Evolutionary conservation across 2,797 vertebrate genomes (phyloP).

Genomic region (Buphagus erythrorhynchus): DNA sequence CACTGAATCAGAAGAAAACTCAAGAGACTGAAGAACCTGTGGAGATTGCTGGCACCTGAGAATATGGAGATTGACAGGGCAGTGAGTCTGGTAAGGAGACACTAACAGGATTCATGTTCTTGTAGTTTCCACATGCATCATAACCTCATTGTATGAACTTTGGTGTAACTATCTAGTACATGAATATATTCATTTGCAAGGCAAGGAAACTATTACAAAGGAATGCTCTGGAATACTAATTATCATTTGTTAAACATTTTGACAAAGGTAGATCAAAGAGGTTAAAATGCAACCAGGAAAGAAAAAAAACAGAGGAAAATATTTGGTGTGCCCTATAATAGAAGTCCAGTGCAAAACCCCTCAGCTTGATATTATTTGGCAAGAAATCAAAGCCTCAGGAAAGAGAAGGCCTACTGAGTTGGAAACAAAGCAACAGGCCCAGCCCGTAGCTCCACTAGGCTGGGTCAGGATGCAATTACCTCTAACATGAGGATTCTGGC

Average conservation of each 20-base stretch:
- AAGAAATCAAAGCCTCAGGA: not conserved
- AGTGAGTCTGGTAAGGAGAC: not conserved
- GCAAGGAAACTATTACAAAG: not conserved
- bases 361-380: not conserved
- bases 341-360: not conserved
- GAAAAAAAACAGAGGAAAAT: not conserved
- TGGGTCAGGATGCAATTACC: not conserved
- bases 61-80: not conserved
- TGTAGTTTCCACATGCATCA: not conserved
- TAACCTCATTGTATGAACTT: not conserved
- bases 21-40: not conserved
- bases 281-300: not conserved
- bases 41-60: not conserved
- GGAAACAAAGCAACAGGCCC: not conserved
- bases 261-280: not conserved
- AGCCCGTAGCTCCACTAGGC: not conserved
- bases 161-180: not conserved
- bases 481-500: not conserved
- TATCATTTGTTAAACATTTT: not conserved
- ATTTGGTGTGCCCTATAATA: not conserved
- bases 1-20: not conserved
- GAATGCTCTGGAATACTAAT: not conserved
- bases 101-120: not conserved
- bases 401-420: not conserved
- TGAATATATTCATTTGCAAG: not conserved